Evolutionary conservation across 2,888 invertebrate genomes (phyloP), one percentile per base, ranked within the genome.

Genomic region (Xestia rhomboidea): DNA sequence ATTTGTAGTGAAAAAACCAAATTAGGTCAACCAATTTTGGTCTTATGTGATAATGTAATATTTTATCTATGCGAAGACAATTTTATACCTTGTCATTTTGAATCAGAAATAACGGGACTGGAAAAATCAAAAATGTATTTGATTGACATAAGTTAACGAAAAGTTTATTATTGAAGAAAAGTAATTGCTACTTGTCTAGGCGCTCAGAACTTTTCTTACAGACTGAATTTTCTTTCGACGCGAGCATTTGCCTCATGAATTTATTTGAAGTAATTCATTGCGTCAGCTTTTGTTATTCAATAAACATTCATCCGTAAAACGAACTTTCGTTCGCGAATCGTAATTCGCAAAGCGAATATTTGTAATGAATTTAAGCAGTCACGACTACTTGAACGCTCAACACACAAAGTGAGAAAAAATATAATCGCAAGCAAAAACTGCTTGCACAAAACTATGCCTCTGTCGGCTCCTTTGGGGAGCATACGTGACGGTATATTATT

Each of bases 401-500:
- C 62, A 51, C 41, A 66, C 15, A 27, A n/a, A 27, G 7, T 1
- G n/a, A n/a, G 3, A 60, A 77, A 62, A 62, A 62, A 34, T 54
- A 41, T 30, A 54, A 83, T 41, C n/a, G 41, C 8, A 34, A 30
- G 27, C 10, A 21, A 63, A 67, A 67, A 38, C n/a, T 18, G 41
- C 3, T 21, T 54, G 5, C 57, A n/a, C 57, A 27, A 77, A 62
- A 68, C 6, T 70, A 60, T 24, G 62, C 34, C 41, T 46, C 34
- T 67, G n/a, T 21, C 30, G 73, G 0, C 60, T 44, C 68, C 82
- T 57, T 69, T 18, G 38, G 76, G 85, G 66, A 68, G 44, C 41
- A 74, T 38, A 69, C 66, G 82, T 69, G 68, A 76, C 49, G 46
- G 44, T 62, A 81, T 57, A 72, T 82, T 76, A 85, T 72, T 69